phyloP scores from a whole-genome alignment of 2,888 invertebrate genomes.

The Leptogaster cylindrica region DNA sequence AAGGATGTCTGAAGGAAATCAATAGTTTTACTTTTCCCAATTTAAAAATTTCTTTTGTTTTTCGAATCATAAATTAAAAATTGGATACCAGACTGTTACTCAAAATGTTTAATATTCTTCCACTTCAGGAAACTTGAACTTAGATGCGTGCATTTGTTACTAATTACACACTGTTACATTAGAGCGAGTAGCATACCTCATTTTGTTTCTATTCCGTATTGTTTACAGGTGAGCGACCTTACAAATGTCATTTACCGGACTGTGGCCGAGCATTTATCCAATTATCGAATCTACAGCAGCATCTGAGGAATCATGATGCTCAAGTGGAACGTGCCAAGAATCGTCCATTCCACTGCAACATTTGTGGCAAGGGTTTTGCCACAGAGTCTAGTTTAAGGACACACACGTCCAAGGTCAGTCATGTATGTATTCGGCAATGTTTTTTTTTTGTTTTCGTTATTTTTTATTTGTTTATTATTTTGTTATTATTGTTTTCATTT shows the following conservation, averaged over 20 bases:
- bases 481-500: constrained; percentile 18
- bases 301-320: constrained; percentile 93
- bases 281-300: constrained; percentile 94
- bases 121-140: no score
- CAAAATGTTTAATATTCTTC: no score
- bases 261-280: constrained; percentile 97
- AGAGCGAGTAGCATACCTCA: no score
- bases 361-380: constrained; percentile 95
- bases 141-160: neutral
- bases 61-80: no score
- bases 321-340: constrained; percentile 94
- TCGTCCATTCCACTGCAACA: constrained; percentile 93
- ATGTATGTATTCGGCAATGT: constrained; percentile 54
- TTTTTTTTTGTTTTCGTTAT: constrained; percentile 37
- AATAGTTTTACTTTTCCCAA: no score
- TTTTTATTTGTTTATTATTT: constrained; percentile 28
- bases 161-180: neutral
- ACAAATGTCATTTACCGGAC: constrained; percentile 94
- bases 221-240: constrained; percentile 89
- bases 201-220: no score
- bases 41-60: neutral
- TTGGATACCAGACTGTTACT: no score
- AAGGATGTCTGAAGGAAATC: no score
- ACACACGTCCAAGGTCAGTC: constrained; percentile 95
- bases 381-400: constrained; percentile 94